Evolutionary conservation across 2,797 vertebrate species (phyloP).

Genomic region (Mormyrus hasselquistii): DNA sequence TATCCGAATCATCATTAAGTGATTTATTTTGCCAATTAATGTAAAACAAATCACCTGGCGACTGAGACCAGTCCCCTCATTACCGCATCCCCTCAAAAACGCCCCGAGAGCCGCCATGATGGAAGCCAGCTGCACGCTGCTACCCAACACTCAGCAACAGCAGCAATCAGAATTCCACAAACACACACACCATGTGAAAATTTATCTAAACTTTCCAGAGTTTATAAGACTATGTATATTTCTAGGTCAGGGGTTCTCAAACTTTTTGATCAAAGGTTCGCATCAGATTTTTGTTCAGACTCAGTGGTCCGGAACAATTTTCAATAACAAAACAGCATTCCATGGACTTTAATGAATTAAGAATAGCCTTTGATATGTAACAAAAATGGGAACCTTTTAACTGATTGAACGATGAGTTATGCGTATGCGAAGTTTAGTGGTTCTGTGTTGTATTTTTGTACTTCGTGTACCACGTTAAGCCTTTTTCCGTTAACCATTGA

Average conservation of each 20-base stretch:
- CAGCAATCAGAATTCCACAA: not conserved
- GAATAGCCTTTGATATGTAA: not conserved
- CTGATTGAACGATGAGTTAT: not conserved
- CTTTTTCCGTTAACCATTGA: not conserved
- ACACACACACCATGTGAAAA: not conserved
- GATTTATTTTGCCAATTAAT: slow-evolving; percentile 24
- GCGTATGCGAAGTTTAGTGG: not conserved
- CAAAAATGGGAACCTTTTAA: not conserved
- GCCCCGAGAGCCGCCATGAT: not conserved
- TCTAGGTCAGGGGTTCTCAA: not conserved
- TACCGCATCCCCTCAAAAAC: not conserved
- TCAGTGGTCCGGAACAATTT: not conserved
- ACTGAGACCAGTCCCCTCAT: slow-evolving; percentile 14
- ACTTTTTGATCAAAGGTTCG: not conserved
- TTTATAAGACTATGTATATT: not conserved
- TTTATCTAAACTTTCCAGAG: not conserved
- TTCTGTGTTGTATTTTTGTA: not conserved
- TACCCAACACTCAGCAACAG: not conserved
- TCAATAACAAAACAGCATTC: not conserved
- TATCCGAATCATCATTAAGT: slow-evolving; percentile 13
- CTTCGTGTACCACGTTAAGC: not conserved
- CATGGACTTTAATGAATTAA: not conserved
- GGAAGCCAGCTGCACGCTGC: not conserved
- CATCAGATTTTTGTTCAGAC: not conserved
- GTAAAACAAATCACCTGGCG: slow-evolving; percentile 26